Evolutionary conservation across 1,140 invertebrate genomes (phyloP).

Genomic region (Cotesia vestalis): DNA sequence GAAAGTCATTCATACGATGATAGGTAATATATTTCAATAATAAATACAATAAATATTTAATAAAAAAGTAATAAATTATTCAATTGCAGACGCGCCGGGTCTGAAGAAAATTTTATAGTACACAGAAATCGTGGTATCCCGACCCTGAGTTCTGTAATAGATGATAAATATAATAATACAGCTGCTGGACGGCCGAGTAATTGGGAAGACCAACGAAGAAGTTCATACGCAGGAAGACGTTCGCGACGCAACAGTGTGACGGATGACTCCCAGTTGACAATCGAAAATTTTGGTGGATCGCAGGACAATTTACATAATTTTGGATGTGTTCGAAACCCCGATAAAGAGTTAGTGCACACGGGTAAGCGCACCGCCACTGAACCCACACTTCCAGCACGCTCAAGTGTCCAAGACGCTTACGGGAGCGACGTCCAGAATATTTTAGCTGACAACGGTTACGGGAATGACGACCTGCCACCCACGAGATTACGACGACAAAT

Average conservation of each 20-base stretch:
- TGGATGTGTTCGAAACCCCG: conserved; percentile 72
- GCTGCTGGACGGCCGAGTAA: conserved; percentile 85
- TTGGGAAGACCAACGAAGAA: conserved; percentile 78
- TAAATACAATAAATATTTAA: conserved; percentile 20
- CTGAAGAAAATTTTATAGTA: conserved; percentile 80
- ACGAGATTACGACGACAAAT: conserved; percentile 66
- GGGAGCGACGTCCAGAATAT: conserved; percentile 69
- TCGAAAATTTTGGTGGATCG: conserved; percentile 91
- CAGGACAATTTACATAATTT: conserved; percentile 74
- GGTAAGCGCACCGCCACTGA: conserved; percentile 67
- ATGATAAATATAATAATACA: conserved; percentile 65
- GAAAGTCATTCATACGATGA: conserved; percentile 61
- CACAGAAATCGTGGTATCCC: conserved; percentile 81
- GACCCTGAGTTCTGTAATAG: conserved; percentile 76
- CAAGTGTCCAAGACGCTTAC: conserved; percentile 78
- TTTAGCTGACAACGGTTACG: conserved; percentile 73
- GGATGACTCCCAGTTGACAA: conserved; percentile 88
- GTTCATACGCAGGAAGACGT: conserved; percentile 80
- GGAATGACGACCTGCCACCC: conserved; percentile 63
- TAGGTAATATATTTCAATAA: conserved; percentile 50
- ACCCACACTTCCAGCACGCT: conserved; percentile 72
- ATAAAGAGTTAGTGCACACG: conserved; percentile 76
- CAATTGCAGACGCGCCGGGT: conserved; percentile 52
- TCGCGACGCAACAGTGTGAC: conserved; percentile 85
- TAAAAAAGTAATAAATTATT: conserved; percentile 13